Conservation (phyloP, 2,113 vertebrate species). For the Chitala chitala region DNA sequence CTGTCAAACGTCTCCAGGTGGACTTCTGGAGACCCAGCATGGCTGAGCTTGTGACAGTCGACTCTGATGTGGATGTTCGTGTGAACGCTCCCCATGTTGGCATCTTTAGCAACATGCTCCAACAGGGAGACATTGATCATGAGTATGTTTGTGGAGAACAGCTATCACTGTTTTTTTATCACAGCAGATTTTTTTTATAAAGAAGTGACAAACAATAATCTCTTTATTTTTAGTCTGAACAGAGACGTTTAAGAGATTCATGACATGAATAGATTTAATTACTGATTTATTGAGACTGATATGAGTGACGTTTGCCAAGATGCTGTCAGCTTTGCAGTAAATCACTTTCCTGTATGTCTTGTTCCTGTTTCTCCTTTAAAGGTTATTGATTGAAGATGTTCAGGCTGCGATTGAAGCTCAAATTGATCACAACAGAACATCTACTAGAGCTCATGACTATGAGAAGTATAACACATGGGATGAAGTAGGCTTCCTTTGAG, state of each 20-base stretch:
- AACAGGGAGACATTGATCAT: slow-evolving; percentile 64
- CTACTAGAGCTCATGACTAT: slow-evolving; percentile 67
- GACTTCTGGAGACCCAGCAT: slow-evolving; percentile 86
- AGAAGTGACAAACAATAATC: neutral
- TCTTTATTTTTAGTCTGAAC: no score
- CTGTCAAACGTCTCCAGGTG: slow-evolving; percentile 65
- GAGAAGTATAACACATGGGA: slow-evolving; percentile 81
- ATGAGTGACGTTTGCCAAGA: no score
- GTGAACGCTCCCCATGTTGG: slow-evolving; percentile 61
- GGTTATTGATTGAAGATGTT: slow-evolving; percentile 74
- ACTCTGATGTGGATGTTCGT: slow-evolving; percentile 72
- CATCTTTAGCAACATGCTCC: slow-evolving; percentile 61
- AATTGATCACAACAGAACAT: slow-evolving; percentile 52
- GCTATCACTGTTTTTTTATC: neutral
- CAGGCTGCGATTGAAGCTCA: slow-evolving; percentile 63
- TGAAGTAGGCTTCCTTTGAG: slow-evolving; percentile 51
- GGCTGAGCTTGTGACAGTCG: slow-evolving; percentile 57
- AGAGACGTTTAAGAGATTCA: no score
- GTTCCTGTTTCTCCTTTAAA: slow-evolving; percentile 42
- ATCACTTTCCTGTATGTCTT: neutral
- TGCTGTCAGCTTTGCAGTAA: slow-evolving; percentile 25
- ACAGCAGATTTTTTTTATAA: neutral
- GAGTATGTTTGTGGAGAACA: slow-evolving; percentile 59
- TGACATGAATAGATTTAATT: no score
- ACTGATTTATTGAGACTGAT: no score